These are phyloP conservation scores for Hypothenemus hampei DNA, from an alignment of 1,140 invertebrate genomes.

Conservation along the genomic window DNA sequence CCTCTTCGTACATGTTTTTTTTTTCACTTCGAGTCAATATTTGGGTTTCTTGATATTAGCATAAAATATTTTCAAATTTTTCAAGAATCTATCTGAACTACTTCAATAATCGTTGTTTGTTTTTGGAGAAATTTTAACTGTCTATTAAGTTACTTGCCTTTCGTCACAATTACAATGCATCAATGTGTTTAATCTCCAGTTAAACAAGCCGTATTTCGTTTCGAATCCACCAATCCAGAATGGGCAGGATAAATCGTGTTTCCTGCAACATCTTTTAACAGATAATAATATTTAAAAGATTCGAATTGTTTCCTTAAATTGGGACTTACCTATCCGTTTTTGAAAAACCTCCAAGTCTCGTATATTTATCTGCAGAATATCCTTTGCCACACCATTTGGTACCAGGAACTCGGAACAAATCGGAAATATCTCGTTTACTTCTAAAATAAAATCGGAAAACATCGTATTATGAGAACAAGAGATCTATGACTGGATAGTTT, in stretches of 20 bases:
- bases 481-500: too few species aligned
- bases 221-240: slow-evolving; percentile 73
- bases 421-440: slow-evolving; percentile 48
- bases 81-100: too few species aligned
- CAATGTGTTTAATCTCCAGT: slow-evolving; percentile 77
- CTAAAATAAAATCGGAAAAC: slow-evolving; percentile 46
- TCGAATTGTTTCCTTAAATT: neutral
- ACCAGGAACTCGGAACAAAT: slow-evolving; percentile 67
- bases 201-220: slow-evolving; percentile 65
- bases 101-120: too few species aligned
- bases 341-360: slow-evolving; percentile 70
- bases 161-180: slow-evolving; percentile 86
- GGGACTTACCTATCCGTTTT: slow-evolving; percentile 56
- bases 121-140: too few species aligned
- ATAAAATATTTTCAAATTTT: too few species aligned
- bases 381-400: slow-evolving; percentile 88
- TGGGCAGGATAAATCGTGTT: slow-evolving; percentile 76
- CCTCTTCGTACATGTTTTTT: too few species aligned
- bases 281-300: neutral
- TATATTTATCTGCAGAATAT: slow-evolving; percentile 65
- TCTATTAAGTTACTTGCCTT: too few species aligned
- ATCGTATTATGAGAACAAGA: too few species aligned
- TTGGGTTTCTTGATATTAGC: too few species aligned
- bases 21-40: slow-evolving; percentile 3
- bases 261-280: slow-evolving; percentile 64